A percentile compares a stretch with the other conserved stretches of the same genome.
These are phyloP conservation scores for Spinibarbus caldwelli DNA, from an alignment of 2,797 vertebrate species.

Conservation along the genomic window DNA sequence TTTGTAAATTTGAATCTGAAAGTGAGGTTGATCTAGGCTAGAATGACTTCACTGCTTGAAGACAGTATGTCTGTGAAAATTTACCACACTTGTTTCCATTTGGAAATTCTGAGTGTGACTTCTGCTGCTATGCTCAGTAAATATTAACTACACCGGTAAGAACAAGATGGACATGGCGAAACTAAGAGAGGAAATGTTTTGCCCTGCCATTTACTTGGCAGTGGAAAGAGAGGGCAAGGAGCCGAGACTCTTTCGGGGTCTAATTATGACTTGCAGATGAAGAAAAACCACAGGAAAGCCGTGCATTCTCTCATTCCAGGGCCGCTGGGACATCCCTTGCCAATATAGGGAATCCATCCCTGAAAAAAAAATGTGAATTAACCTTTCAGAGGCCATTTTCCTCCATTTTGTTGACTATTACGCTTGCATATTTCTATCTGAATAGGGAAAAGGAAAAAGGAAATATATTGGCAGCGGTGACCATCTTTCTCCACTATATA, in stretches of 20 bases:
- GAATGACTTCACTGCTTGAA: constrained; percentile 33
- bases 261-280: constrained; percentile 56
- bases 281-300: constrained; percentile 59
- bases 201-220: constrained; percentile 34
- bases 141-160: constrained; percentile 29
- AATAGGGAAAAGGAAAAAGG: constrained; percentile 60
- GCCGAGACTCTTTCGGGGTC: constrained; percentile 43
- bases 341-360: constrained; percentile 37
- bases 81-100: constrained; percentile 37
- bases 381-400: constrained; percentile 60
- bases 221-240: constrained; percentile 45
- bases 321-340: constrained; percentile 44
- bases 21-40: constrained; percentile 3
- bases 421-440: constrained; percentile 72
- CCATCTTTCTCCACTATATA: constrained; percentile 3
- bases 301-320: constrained; percentile 59
- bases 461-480: constrained; percentile 51
- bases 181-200: constrained; percentile 36
- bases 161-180: constrained; percentile 37
- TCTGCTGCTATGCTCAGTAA: constrained; percentile 33
- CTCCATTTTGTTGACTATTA: constrained; percentile 71
- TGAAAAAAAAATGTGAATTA: constrained; percentile 15
- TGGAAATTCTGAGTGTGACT: constrained; percentile 31
- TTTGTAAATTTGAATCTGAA: not conserved
- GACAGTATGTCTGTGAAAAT: no score